These are phyloP conservation scores for Rhynchotus rufescens DNA, from an alignment of 2,797 vertebrate species.

Conservation along the genomic window DNA sequence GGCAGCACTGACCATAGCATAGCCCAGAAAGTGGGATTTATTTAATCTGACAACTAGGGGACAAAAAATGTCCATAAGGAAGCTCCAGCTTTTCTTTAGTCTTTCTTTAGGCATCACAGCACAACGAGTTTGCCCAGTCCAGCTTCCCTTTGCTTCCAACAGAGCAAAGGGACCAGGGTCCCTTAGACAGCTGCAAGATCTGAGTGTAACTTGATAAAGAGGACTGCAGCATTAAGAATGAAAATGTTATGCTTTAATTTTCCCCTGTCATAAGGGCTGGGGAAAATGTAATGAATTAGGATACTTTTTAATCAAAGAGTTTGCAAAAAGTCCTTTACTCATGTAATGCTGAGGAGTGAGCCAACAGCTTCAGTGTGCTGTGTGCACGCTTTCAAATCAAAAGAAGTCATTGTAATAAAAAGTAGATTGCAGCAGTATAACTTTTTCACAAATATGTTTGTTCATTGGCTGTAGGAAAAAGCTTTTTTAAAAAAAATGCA, in stretches of 20 bases:
- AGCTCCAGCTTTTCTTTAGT: not conserved
- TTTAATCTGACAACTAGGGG: not conserved
- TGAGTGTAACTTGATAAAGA: not conserved
- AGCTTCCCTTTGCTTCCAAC: not conserved
- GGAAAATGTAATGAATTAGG: not conserved
- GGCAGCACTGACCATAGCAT: too few relatives aligned
- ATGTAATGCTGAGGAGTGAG: not conserved
- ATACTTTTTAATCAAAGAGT: not conserved
- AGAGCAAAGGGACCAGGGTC: not conserved
- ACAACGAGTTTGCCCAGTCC: not conserved
- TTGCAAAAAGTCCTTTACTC: not conserved
- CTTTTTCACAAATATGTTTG: not conserved
- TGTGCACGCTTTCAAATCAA: not conserved
- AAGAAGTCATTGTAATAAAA: too few relatives aligned
- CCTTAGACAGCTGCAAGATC: too few relatives aligned
- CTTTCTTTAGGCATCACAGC: not conserved
- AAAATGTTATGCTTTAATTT: not conserved
- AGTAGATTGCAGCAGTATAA: not conserved
- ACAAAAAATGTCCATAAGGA: not conserved
- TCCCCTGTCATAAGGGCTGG: not conserved
- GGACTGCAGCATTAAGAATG: not conserved
- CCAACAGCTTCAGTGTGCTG: not conserved
- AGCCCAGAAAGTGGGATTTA: not conserved
- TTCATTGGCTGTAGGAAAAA: accelerated
- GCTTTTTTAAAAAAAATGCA: accelerated